Conservation (phyloP, 2,113 vertebrate genomes). For the Bolborhynchus lineola region DNA sequence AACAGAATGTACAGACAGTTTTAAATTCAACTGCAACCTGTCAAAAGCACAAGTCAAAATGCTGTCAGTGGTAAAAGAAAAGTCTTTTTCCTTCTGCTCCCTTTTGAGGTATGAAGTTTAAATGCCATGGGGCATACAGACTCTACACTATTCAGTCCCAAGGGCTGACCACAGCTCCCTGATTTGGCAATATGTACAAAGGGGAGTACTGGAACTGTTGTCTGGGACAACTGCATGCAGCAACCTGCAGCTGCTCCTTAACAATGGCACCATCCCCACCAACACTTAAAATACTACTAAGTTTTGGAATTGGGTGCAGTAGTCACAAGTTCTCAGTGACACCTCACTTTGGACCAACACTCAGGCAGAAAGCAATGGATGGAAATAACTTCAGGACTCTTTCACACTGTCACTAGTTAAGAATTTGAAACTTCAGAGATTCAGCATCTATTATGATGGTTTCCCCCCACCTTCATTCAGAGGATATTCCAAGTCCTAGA, state of each 20-base stretch:
- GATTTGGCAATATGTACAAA: fast-evolving
- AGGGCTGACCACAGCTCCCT: not conserved
- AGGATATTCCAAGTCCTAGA: not conserved
- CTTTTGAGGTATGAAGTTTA: not conserved
- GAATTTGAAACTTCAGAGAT: not conserved
- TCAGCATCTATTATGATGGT: not conserved
- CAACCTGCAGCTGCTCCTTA: not conserved
- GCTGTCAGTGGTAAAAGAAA: not conserved
- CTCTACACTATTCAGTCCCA: not conserved
- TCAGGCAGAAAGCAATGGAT: not conserved
- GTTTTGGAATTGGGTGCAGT: not conserved
- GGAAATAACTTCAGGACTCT: not conserved
- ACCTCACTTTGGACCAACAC: not conserved
- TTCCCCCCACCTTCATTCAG: not conserved
- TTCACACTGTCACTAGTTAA: not conserved
- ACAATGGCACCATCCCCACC: not conserved
- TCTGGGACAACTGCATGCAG: not conserved
- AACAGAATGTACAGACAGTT: not conserved
- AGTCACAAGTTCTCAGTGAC: not conserved
- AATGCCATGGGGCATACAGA: not conserved
- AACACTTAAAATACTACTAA: not conserved
- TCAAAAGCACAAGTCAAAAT: not conserved
- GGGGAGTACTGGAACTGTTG: fast-evolving
- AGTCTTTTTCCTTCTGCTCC: not conserved
- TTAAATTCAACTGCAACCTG: not conserved